phyloP scores from a whole-genome alignment of 2,113 vertebrate genomes.

The Eclectus roratus region DNA sequence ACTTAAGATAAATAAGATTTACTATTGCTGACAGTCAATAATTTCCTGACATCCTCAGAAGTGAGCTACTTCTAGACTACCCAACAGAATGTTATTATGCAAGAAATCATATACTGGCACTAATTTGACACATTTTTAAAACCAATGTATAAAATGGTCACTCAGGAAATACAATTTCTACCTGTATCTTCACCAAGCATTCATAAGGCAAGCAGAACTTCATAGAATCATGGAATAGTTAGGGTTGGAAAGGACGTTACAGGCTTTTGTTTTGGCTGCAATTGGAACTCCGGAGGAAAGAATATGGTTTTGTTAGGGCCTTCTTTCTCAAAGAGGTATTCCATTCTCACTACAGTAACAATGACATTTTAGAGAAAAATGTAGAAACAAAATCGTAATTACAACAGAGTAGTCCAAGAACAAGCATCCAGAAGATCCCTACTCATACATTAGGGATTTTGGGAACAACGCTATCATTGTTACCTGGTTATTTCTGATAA shows the following conservation, averaged over 20 bases:
- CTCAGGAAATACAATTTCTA: not conserved
- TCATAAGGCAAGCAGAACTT: not conserved
- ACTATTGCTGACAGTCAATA: not conserved
- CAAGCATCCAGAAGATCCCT: not conserved
- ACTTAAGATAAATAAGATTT: not conserved
- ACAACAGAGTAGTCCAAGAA: not conserved
- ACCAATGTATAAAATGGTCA: not conserved
- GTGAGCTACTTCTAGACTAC: not conserved
- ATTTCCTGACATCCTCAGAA: not conserved
- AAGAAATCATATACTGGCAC: not conserved
- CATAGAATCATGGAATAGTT: not conserved
- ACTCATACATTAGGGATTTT: not conserved
- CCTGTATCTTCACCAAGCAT: not conserved
- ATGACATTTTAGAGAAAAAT: not conserved
- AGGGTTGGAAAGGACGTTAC: not conserved
- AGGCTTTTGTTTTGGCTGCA: not conserved
- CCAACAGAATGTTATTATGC: not conserved
- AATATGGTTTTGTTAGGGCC: not conserved
- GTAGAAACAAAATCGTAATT: not conserved
- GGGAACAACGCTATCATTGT: not conserved
- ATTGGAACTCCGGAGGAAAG: not conserved
- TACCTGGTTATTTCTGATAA: not conserved
- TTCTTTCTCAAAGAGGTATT: not conserved
- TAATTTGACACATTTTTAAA: not conserved
- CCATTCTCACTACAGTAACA: not conserved